Evolutionary conservation across 2,113 vertebrate genomes (phyloP).

Genomic region (Perognathus longimembris): DNA sequence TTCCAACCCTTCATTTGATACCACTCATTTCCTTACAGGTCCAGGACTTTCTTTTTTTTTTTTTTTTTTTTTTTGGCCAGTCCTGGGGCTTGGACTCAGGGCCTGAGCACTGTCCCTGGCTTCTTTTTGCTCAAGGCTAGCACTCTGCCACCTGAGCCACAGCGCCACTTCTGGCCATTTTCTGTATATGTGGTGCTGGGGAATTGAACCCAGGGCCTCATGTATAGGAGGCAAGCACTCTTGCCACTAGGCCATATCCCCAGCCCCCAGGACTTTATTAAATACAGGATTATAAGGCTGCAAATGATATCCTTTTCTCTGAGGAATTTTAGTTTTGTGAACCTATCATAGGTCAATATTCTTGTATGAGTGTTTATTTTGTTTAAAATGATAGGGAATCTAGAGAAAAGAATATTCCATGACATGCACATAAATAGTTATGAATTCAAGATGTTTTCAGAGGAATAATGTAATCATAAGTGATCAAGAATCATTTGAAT

Average conservation of each 20-base stretch:
- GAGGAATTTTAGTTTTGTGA: not conserved
- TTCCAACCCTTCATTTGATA: not conserved
- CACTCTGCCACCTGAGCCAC: too few species aligned
- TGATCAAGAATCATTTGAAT: not conserved
- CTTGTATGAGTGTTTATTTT: not conserved
- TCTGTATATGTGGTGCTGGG: too few species aligned
- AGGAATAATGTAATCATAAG: not conserved
- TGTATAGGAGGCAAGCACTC: too few species aligned
- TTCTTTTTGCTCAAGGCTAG: too few species aligned
- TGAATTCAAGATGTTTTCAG: not conserved
- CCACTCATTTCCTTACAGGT: not conserved
- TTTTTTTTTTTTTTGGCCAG: too few species aligned
- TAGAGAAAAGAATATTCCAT: not conserved
- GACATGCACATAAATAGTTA: not conserved
- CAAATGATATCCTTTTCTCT: not conserved
- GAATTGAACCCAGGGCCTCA: too few species aligned
- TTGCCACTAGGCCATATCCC: too few species aligned
- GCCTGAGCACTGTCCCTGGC: too few species aligned
- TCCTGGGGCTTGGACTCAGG: too few species aligned
- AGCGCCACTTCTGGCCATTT: too few species aligned
- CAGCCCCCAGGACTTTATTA: not conserved
- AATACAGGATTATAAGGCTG: not conserved
- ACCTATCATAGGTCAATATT: not conserved
- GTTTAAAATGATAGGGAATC: not conserved
- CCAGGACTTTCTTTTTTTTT: not conserved